A percentile compares a stretch with the other conserved stretches of the same genome.
These are phyloP conservation scores for Cryptotis parvus DNA, from an alignment of 2,113 vertebrate genomes.

Conservation along the genomic window DNA sequence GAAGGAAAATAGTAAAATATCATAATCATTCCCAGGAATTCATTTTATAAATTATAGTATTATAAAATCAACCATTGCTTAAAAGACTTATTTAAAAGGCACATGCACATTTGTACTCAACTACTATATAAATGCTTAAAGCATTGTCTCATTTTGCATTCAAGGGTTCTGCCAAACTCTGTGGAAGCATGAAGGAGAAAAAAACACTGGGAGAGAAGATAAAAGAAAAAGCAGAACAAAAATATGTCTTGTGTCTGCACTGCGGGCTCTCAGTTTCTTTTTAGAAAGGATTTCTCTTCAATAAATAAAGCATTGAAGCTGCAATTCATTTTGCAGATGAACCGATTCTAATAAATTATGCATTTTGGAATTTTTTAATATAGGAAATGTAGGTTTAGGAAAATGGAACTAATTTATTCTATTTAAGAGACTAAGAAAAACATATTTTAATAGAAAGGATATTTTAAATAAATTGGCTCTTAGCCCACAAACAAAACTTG, in stretches of 20 bases:
- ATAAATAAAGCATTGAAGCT: slow-evolving; percentile 63
- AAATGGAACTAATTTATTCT: neutral
- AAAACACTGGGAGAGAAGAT: slow-evolving; percentile 46
- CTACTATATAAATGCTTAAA: slow-evolving; percentile 26
- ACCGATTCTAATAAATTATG: slow-evolving; percentile 38
- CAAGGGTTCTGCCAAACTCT: slow-evolving; percentile 58
- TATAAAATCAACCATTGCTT: slow-evolving; percentile 32
- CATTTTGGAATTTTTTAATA: neutral
- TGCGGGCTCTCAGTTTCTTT: neutral
- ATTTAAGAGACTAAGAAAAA: slow-evolving; percentile 19
- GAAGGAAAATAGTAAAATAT: neutral
- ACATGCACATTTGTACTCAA: neutral
- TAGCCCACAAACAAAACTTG: neutral
- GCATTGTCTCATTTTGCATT: slow-evolving; percentile 71
- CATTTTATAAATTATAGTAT: neutral
- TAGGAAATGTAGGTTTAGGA: neutral
- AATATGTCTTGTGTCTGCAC: slow-evolving; percentile 57
- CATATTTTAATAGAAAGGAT: neutral
- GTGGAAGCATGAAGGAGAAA: slow-evolving; percentile 68
- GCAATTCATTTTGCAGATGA: neutral
- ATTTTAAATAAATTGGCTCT: neutral
- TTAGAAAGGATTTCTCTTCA: slow-evolving; percentile 57
- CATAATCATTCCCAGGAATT: neutral
- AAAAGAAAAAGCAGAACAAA: slow-evolving; percentile 68
- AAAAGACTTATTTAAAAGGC: slow-evolving; percentile 47